Evolutionary conservation across 92 coral and sea anemone species (phyloP).

Genomic region (Parazoanthus atlanticus): DNA sequence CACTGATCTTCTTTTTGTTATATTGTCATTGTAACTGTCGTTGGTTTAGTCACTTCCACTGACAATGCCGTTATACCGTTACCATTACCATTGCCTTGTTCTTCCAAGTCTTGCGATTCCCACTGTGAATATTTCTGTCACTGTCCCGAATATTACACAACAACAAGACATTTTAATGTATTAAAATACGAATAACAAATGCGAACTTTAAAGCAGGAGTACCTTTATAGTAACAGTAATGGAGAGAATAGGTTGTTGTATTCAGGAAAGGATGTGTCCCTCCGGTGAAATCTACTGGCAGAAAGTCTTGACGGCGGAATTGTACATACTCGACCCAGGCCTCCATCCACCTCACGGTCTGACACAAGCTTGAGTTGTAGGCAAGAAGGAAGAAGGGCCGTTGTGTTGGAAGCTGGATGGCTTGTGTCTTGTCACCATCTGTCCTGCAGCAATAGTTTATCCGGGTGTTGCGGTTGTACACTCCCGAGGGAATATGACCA

Average conservation of each 20-base stretch:
- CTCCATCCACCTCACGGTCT: conserved; percentile 38
- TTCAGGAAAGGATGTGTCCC: conserved; percentile 8
- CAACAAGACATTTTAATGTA: too few species aligned
- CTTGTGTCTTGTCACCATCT: conserved; percentile 22
- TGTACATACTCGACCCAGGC: conserved; percentile 33
- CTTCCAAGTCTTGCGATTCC: too few species aligned
- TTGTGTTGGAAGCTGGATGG: conserved; percentile 10
- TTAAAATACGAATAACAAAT: background rate
- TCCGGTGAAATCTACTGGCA: background rate
- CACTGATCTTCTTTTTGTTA: too few species aligned
- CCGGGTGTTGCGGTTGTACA: background rate
- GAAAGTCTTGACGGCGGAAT: background rate
- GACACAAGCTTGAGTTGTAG: conserved; percentile 31
- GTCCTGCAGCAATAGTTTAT: conserved; percentile 7
- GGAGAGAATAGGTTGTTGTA: background rate
- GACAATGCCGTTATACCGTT: too few species aligned
- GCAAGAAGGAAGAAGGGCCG: conserved; percentile 21
- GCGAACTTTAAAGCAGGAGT: background rate
- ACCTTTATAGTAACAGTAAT: conserved; percentile 32
- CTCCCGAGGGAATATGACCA: background rate
- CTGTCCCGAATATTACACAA: too few species aligned
- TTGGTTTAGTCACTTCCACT: too few species aligned
- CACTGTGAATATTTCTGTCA: too few species aligned
- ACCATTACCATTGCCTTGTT: too few species aligned
- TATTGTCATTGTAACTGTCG: too few species aligned